Conservation (phyloP, 2,113 vertebrate genomes). For the Phrynocephalus versicolor region DNA sequence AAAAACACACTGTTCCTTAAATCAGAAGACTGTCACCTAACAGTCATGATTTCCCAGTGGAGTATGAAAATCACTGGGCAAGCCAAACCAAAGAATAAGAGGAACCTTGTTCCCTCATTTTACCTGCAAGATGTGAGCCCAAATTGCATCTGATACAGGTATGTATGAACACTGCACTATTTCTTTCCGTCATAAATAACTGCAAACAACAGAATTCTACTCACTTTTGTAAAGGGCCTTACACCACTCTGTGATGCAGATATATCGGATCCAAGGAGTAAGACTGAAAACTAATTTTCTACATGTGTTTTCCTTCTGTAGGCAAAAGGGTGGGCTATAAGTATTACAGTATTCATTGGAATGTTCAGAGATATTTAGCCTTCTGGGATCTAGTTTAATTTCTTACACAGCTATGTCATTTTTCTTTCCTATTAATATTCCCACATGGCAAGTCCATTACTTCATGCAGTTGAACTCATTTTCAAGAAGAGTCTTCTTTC, state of each 20-base stretch:
- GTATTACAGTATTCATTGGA: slow-evolving; percentile 37
- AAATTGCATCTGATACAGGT: background rate
- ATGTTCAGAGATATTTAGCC: slow-evolving; percentile 35
- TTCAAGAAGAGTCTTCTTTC: slow-evolving; percentile 57
- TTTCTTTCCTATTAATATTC: slow-evolving; percentile 66
- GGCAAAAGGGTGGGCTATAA: slow-evolving; percentile 31
- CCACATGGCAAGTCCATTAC: slow-evolving; percentile 53
- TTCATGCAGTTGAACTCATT: slow-evolving; percentile 58
- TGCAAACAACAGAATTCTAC: background rate
- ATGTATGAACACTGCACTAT: background rate
- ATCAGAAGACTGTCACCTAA: background rate
- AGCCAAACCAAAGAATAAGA: background rate
- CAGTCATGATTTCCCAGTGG: too few species aligned
- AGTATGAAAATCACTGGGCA: background rate
- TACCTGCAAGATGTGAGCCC: background rate
- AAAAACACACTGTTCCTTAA: too few species aligned
- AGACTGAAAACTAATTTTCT: slow-evolving; percentile 34
- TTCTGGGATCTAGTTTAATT: slow-evolving; percentile 53
- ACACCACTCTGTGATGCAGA: slow-evolving; percentile 2
- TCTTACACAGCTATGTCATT: slow-evolving; percentile 53
- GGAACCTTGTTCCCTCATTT: background rate
- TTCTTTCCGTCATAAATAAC: background rate
- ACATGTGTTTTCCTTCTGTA: slow-evolving; percentile 38
- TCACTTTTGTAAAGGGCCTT: background rate
- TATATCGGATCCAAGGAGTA: slow-evolving; percentile 2